Conservation (phyloP, 2,113 vertebrate genomes). For the Brevimyrus niger region DNA sequence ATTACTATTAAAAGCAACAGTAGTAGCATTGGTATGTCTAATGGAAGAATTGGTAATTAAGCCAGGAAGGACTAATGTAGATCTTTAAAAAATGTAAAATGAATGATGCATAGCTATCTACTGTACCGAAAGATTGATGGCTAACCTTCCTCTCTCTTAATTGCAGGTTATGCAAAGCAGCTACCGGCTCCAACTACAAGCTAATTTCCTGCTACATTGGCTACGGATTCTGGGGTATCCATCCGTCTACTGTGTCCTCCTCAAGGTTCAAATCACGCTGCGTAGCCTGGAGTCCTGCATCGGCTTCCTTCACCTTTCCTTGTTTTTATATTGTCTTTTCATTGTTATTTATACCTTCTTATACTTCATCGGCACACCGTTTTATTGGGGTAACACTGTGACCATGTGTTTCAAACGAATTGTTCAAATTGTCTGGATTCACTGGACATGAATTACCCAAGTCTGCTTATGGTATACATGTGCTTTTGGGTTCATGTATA, state of each 20-base stretch:
- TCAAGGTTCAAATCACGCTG: not conserved
- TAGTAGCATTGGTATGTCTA: not conserved
- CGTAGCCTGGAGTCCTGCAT: not conserved
- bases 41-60: not conserved
- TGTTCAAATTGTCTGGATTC: too few relatives aligned
- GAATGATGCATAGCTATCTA: not conserved
- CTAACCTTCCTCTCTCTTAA: not conserved
- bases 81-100: constrained; percentile 12
- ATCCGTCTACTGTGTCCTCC: not conserved
- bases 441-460: too few relatives aligned
- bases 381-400: not conserved
- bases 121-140: not conserved
- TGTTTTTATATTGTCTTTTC: not conserved
- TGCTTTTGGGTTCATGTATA: not conserved
- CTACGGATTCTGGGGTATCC: not conserved
- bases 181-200: too few relatives aligned
- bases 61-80: not conserved
- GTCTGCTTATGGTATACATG: not conserved
- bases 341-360: not conserved
- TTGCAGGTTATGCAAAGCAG: not conserved
- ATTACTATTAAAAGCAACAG: not conserved
- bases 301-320: not conserved
- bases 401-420: not conserved
- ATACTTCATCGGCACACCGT: not conserved
- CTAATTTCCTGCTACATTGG: not conserved